A percentile compares a stretch with the other conserved stretches of the same genome.
These are phyloP conservation scores for Bombus terrestris DNA, from an alignment of 1,140 invertebrate genomes.

Conservation along the genomic window DNA sequence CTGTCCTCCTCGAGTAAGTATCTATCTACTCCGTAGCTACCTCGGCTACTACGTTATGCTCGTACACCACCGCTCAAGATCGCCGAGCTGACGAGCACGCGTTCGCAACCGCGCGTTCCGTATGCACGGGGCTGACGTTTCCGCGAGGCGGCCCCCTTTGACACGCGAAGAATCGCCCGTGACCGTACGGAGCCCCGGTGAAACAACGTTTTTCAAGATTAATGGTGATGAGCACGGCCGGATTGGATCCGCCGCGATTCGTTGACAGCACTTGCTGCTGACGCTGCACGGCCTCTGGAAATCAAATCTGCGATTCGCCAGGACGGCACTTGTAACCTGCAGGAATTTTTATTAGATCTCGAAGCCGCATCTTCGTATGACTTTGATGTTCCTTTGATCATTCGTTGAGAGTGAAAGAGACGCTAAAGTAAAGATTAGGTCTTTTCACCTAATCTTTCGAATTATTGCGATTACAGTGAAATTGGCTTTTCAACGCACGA, in stretches of 20 bases:
- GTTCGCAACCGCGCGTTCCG: conserved; percentile 24
- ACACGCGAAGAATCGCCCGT: conserved; percentile 39
- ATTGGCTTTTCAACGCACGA: no score
- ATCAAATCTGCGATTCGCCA: neutral
- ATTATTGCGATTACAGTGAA: no score
- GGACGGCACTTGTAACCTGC: neutral
- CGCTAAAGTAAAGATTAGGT: no score
- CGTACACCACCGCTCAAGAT: conserved; percentile 32
- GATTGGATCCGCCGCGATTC: conserved; percentile 27
- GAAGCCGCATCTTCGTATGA: no score
- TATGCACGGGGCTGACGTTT: conserved; percentile 33
- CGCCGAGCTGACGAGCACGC: conserved; percentile 32
- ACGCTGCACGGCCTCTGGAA: neutral
- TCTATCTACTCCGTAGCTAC: conserved; percentile 54
- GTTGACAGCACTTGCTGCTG: conserved; percentile 6
- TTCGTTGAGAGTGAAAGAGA: no score
- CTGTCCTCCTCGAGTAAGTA: conserved; percentile 69
- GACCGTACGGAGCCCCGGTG: neutral
- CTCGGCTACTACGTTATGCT: conserved; percentile 50
- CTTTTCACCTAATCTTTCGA: no score
- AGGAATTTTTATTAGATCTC: neutral
- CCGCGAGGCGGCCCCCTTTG: conserved; percentile 52
- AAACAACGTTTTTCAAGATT: conserved; percentile 35
- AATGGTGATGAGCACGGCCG: conserved; percentile 30
- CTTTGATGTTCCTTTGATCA: no score